phyloP scores from a whole-genome alignment of 2,797 vertebrate genomes.

The Nannoperca obscura region DNA sequence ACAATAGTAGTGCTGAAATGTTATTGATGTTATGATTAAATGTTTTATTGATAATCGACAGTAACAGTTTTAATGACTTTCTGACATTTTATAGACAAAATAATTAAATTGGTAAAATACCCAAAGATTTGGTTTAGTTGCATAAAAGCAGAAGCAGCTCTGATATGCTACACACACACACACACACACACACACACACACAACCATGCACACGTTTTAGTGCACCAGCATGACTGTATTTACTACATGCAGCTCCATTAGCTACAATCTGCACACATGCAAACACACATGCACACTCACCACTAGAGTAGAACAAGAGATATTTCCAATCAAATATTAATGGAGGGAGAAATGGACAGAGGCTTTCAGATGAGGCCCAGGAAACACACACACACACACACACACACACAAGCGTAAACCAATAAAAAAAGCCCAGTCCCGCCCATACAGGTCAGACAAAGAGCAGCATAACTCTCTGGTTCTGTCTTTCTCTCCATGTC shows the following conservation, averaged over 20 bases:
- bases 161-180: neutral
- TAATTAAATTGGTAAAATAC: neutral
- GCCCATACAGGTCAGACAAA: constrained; percentile 14
- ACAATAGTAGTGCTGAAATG: neutral
- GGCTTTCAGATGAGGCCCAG: constrained; percentile 28
- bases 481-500: neutral
- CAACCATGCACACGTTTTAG: neutral
- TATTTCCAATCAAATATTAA: constrained; percentile 60
- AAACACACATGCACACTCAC: constrained; percentile 22
- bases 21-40: too few species aligned
- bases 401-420: neutral
- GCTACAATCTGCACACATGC: constrained; percentile 10
- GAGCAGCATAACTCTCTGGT: neutral
- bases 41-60: too few species aligned
- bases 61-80: too few species aligned
- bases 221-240: neutral
- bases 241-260: constrained; percentile 17
- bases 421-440: neutral
- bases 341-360: constrained; percentile 35
- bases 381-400: neutral
- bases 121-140: neutral
- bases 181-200: neutral
- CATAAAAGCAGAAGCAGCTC: neutral
- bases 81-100: neutral
- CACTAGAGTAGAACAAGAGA: constrained; percentile 20